Evolutionary conservation across 2,113 vertebrate genomes (phyloP).

Genomic region (Daubentonia madagascariensis): DNA sequence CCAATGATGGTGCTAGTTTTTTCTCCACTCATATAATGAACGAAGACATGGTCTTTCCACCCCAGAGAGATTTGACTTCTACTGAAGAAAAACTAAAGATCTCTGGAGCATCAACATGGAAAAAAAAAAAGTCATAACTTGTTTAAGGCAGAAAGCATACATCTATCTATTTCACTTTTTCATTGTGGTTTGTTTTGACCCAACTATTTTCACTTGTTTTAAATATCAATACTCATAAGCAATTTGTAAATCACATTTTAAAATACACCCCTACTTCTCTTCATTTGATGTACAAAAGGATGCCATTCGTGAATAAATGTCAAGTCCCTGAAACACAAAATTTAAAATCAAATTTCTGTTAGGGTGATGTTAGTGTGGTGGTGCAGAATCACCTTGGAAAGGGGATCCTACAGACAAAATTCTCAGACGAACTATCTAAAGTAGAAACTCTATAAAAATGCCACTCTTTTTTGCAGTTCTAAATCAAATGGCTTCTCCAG

Average conservation of each 20-base stretch:
- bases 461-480: slow-evolving; percentile 56
- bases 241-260: background rate
- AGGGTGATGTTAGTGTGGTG: slow-evolving; percentile 67
- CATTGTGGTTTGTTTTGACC: background rate
- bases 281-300: background rate
- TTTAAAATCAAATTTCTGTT: slow-evolving; percentile 1
- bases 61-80: background rate
- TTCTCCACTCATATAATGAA: background rate
- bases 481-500: slow-evolving; percentile 71
- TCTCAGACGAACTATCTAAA: slow-evolving; percentile 51
- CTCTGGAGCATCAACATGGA: background rate
- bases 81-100: background rate
- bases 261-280: background rate
- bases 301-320: background rate
- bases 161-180: background rate
- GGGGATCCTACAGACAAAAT: slow-evolving; percentile 65
- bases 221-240: background rate
- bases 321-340: background rate
- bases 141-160: background rate
- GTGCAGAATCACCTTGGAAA: slow-evolving; percentile 75
- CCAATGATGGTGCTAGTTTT: background rate
- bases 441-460: slow-evolving; percentile 55
- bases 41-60: background rate
- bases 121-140: background rate
- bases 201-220: background rate